phyloP scores from a whole-genome alignment of 1,140 invertebrate genomes.

The Sweltsa coloradensis region DNA sequence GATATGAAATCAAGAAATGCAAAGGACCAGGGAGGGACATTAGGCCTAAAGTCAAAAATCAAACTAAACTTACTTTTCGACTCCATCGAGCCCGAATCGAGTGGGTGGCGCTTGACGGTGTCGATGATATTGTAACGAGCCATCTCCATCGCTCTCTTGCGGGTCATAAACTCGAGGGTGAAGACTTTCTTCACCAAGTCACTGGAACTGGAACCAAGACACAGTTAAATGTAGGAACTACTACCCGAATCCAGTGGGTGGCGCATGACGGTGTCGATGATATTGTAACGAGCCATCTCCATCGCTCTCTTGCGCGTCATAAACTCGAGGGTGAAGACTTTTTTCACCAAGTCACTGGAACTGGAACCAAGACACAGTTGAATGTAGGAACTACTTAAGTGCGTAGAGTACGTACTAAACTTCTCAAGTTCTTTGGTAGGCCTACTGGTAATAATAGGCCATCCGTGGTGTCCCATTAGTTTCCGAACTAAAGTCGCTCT shows the following conservation, averaged over 20 bases:
- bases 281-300: conserved; percentile 27
- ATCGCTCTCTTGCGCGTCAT: conserved; percentile 28
- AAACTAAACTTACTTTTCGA: conserved; percentile 35
- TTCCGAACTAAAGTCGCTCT: no score
- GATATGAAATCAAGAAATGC: no score
- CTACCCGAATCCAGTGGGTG: conserved; percentile 38
- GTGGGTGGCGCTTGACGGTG: conserved; percentile 39
- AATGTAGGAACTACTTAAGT: no score
- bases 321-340: conserved; percentile 42
- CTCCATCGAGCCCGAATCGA: conserved; percentile 42
- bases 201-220: conserved; percentile 33
- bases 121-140: conserved; percentile 31
- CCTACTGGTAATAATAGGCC: no score
- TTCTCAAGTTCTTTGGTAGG: no score
- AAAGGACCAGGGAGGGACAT: no score
- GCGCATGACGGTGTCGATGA: conserved; percentile 36
- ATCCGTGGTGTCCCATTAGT: no score
- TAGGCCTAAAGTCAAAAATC: no score
- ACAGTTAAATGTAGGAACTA: no score
- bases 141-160: conserved; percentile 24
- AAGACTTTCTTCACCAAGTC: conserved; percentile 44
- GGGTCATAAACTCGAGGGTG: conserved; percentile 36
- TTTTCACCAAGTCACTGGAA: conserved; percentile 40
- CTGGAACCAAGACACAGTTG: conserved; percentile 28
- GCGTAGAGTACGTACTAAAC: no score